Conservation (phyloP, 2,888 invertebrate species). For the Loripinus fragilis region DNA sequence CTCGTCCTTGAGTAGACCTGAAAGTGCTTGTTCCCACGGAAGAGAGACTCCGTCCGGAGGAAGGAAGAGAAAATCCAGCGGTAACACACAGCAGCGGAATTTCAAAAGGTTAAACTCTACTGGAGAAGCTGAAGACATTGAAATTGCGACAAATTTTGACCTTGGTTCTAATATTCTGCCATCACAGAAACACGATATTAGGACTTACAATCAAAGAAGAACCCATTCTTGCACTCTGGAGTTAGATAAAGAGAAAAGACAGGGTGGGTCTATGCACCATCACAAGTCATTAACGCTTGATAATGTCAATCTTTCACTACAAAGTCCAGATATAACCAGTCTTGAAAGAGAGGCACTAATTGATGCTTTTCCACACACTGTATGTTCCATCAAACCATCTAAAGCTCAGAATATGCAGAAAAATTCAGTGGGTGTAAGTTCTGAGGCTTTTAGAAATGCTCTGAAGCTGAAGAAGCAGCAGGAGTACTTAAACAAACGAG, state of each 20-base stretch:
- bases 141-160: constrained; percentile 13
- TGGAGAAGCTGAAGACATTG: constrained; percentile 58
- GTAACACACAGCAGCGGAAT: constrained; percentile 39
- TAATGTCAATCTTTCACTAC: constrained; percentile 35
- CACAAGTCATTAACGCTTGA: constrained; percentile 8
- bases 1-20: constrained; percentile 50
- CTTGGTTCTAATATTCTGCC: constrained; percentile 38
- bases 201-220: constrained; percentile 35
- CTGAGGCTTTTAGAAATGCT: constrained; percentile 60
- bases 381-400: constrained; percentile 41
- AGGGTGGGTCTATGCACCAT: constrained; percentile 10
- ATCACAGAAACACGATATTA: constrained; percentile 12
- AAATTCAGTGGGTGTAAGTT: constrained; percentile 67
- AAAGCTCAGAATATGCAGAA: constrained; percentile 54
- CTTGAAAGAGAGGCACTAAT: constrained; percentile 76
- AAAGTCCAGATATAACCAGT: constrained; percentile 69
- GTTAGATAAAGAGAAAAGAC: constrained; percentile 40
- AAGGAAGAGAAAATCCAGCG: constrained; percentile 64
- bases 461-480: constrained; percentile 68
- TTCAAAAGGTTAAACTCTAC: constrained; percentile 62
- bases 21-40: constrained; percentile 64
- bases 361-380: constrained; percentile 62
- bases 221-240: constrained; percentile 64
- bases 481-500: constrained; percentile 63
- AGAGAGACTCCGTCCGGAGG: constrained; percentile 65